Conservation (phyloP, 2,113 vertebrate genomes). For the Seriola dumerili region DNA sequence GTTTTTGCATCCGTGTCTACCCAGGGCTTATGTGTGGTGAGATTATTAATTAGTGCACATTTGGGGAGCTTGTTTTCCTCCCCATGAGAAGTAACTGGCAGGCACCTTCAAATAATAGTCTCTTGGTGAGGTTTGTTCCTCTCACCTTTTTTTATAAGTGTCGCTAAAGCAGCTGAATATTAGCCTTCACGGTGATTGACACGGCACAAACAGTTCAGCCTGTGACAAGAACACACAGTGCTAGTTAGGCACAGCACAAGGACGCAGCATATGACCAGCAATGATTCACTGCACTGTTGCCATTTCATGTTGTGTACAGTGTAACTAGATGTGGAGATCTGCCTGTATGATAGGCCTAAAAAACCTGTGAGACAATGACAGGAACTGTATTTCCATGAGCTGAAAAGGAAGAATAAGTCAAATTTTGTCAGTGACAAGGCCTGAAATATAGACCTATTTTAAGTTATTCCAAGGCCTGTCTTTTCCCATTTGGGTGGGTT, state of each 20-base stretch:
- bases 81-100: constrained; percentile 74
- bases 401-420: constrained; percentile 62
- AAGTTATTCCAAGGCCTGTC: constrained; percentile 55
- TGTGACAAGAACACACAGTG: constrained; percentile 61
- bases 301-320: constrained; percentile 64
- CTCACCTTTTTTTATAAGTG: constrained; percentile 40
- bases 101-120: constrained; percentile 63
- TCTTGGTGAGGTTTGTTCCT: constrained; percentile 50
- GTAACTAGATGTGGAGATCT: constrained; percentile 52
- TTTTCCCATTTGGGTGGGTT: constrained; percentile 71
- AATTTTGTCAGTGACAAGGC: constrained; percentile 60
- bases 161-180: constrained; percentile 46
- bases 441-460: constrained; percentile 63
- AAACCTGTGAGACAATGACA: constrained; percentile 62
- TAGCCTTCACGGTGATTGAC: constrained; percentile 55
- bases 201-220: constrained; percentile 31
- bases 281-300: constrained; percentile 48
- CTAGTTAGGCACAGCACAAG: constrained; percentile 56
- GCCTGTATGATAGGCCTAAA: constrained; percentile 47
- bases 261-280: constrained; percentile 56
- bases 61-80: constrained; percentile 66
- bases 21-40: constrained; percentile 67
- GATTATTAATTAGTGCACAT: constrained; percentile 84
- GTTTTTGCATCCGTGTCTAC: constrained; percentile 78
- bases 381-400: constrained; percentile 60